phyloP scores from a whole-genome alignment of 2,888 invertebrate species.

The Hypselothyrea guttata region DNA sequence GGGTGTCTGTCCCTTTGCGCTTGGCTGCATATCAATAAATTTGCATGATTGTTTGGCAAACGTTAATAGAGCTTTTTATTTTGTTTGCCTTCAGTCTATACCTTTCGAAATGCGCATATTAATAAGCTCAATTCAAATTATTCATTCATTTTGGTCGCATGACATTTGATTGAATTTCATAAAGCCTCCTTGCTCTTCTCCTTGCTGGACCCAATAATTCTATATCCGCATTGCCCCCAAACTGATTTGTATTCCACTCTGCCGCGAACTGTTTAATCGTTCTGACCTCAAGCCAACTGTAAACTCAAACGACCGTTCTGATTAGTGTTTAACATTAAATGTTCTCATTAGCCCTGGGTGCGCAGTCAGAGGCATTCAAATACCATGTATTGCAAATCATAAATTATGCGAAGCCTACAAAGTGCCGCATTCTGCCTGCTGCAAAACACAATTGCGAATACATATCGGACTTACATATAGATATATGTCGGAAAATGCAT shows the following conservation, averaged over 20 bases:
- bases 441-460: too few relatives aligned
- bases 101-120: conserved; percentile 30
- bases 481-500: too few relatives aligned
- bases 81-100: conserved; percentile 1
- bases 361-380: background rate
- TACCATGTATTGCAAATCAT: conserved; percentile 17
- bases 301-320: conserved; percentile 37
- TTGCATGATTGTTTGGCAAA: conserved; percentile 28
- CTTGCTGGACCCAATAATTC: too few relatives aligned
- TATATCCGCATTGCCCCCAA: too few relatives aligned
- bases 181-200: too few relatives aligned
- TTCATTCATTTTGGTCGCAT: conserved; percentile 18
- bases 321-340: conserved; percentile 43
- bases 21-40: conserved; percentile 24
- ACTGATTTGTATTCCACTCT: background rate
- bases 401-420: conserved; percentile 24
- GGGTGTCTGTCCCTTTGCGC: conserved; percentile 10
- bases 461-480: too few relatives aligned
- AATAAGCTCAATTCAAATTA: conserved; percentile 13
- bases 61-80: conserved; percentile 21
- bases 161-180: too few relatives aligned
- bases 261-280: conserved; percentile 10
- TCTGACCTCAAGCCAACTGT: conserved; percentile 18
- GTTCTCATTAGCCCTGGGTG: conserved; percentile 24
- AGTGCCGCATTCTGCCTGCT: conserved; percentile 9